A percentile compares a stretch with the other conserved stretches of the same genome.
Conservation (phyloP, 2,797 vertebrate genomes). For the Todus mexicanus region DNA sequence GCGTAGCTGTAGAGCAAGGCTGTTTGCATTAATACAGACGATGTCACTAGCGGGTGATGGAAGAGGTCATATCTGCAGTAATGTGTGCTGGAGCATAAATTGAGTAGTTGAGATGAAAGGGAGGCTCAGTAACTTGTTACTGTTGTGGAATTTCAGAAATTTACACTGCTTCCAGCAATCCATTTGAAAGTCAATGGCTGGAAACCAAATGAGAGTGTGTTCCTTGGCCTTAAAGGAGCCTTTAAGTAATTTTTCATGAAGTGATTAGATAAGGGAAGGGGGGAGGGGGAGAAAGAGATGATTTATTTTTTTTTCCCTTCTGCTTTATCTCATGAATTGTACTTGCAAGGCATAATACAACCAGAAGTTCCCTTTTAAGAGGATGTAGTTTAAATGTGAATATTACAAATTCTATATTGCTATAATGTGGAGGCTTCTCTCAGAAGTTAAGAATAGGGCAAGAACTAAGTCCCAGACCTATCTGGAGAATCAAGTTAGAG, state of each 20-base stretch:
- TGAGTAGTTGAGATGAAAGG: conserved; percentile 17
- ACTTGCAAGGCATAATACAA: not conserved
- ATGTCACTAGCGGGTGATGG: not conserved
- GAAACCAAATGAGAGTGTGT: not conserved
- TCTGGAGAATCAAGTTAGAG: not conserved
- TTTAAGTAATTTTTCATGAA: conserved; percentile 43
- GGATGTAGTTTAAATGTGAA: not conserved
- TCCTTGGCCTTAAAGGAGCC: conserved; percentile 1
- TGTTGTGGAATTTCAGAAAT: conserved; percentile 32
- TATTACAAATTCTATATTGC: not conserved
- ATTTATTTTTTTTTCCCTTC: not conserved
- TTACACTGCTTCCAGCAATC: not conserved
- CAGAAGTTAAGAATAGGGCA: not conserved
- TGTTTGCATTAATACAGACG: not conserved
- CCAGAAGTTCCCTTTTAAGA: not conserved
- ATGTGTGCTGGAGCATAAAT: conserved; percentile 45
- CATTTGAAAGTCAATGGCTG: conserved; percentile 28
- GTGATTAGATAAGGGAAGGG: not conserved
- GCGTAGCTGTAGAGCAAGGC: not conserved
- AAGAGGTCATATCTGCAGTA: conserved; percentile 36
- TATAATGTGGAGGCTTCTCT: not conserved
- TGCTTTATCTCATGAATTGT: not conserved
- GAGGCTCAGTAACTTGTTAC: not conserved
- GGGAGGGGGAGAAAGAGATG: not conserved
- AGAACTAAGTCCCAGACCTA: not conserved